Conservation (phyloP, 2,113 vertebrate genomes). For the Paraplagusia blochii region DNA sequence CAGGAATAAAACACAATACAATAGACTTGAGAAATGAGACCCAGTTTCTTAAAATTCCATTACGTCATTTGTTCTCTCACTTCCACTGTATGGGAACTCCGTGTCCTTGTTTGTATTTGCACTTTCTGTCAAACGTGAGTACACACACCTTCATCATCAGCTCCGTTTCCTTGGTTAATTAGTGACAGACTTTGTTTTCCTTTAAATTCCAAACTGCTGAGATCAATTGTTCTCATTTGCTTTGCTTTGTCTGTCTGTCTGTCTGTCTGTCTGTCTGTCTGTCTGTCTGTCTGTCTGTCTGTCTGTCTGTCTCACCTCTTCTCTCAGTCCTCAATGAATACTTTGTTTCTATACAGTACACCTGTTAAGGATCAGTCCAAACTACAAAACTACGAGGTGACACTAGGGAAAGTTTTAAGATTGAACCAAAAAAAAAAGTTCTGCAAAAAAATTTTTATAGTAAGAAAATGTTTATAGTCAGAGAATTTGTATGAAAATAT, state of each 20-base stretch:
- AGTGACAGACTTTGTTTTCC: slow-evolving; percentile 47
- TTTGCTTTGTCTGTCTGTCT: background rate
- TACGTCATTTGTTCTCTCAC: slow-evolving; percentile 1
- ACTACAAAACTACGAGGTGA: too few species aligned
- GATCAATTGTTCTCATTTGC: slow-evolving; percentile 24
- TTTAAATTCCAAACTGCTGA: slow-evolving; percentile 55
- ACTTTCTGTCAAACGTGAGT: slow-evolving; percentile 37
- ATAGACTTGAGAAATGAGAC: too few species aligned
- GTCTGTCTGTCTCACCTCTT: slow-evolving; percentile 7
- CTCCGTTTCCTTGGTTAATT: slow-evolving; percentile 51
- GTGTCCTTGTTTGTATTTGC: slow-evolving; percentile 61
- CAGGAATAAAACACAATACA: too few species aligned
- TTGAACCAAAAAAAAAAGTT: too few species aligned
- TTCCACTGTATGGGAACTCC: slow-evolving; percentile 39
- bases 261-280: slow-evolving; percentile 12
- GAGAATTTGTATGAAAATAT: too few species aligned
- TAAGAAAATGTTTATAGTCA: too few species aligned
- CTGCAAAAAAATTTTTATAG: too few species aligned
- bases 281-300: background rate
- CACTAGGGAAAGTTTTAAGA: too few species aligned
- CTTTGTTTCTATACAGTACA: too few species aligned
- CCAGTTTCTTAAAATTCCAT: too few species aligned
- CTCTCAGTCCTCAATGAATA: too few species aligned
- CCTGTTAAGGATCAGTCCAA: too few species aligned
- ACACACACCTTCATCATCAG: slow-evolving; percentile 2